These are phyloP conservation scores for Strigops habroptila DNA, from an alignment of 2,113 vertebrate genomes.

Conservation along the genomic window DNA sequence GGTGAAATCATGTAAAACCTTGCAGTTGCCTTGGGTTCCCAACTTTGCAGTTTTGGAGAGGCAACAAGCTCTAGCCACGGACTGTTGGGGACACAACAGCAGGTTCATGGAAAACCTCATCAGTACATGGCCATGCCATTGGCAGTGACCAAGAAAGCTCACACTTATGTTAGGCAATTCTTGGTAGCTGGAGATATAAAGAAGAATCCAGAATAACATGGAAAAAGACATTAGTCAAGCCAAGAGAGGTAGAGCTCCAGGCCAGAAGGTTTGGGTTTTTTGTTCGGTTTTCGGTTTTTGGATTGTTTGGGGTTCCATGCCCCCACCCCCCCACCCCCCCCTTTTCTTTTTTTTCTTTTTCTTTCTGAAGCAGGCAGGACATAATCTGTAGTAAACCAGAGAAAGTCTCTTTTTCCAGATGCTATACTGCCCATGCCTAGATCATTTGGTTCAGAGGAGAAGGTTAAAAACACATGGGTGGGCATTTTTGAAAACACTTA, in stretches of 20 bases:
- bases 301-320: neutral
- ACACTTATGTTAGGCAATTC: neutral
- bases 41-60: neutral
- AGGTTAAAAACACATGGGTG: neutral
- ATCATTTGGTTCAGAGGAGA: neutral
- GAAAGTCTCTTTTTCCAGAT: neutral
- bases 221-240: accelerated
- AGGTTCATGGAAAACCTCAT: neutral
- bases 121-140: neutral
- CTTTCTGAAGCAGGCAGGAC: accelerated
- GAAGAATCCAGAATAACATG: neutral
- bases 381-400: neutral
- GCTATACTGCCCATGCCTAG: neutral
- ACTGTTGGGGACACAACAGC: neutral
- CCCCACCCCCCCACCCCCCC: accelerated
- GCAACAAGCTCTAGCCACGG: neutral
- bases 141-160: neutral
- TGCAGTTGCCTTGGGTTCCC: neutral
- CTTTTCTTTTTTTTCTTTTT: too few species aligned
- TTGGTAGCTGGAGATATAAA: neutral
- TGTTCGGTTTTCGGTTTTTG: neutral
- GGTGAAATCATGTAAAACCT: neutral
- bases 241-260: neutral
- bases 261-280: neutral
- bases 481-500: neutral